Percentiles rank a stretch among this genome's conserved stretches.
Evolutionary conservation across 2,113 vertebrate genomes (phyloP).

Genomic region (Neolamprologus falcicula): DNA sequence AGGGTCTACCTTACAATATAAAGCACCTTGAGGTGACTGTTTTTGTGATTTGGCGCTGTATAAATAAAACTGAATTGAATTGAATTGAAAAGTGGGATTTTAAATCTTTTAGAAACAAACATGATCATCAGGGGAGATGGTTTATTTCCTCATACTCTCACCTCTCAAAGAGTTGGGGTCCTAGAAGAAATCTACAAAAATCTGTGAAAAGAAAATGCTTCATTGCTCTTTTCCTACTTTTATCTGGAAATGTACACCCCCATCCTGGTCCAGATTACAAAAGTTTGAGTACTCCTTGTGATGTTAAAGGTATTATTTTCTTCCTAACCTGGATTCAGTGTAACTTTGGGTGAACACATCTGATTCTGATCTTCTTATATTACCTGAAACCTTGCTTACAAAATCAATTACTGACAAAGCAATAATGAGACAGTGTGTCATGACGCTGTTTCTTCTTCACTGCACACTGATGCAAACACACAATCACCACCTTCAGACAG

Average conservation of each 20-base stretch:
- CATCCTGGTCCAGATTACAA: not conserved
- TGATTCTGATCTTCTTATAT: not conserved
- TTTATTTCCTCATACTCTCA: not conserved
- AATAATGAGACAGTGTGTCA: not conserved
- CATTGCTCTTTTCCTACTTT: not conserved
- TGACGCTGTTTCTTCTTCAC: not conserved
- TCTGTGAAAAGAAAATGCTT: not conserved
- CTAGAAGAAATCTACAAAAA: not conserved
- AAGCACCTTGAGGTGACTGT: accelerated
- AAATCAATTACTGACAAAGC: not conserved
- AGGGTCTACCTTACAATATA: accelerated
- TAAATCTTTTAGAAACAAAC: not conserved
- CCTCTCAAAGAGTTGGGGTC: not conserved
- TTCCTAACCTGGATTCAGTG: not conserved
- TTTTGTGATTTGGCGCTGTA: accelerated
- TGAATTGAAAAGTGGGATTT: not conserved
- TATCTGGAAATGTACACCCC: not conserved
- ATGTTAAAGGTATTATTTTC: not conserved
- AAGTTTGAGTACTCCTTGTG: not conserved
- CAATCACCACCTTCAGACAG: not conserved
- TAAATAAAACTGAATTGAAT: not conserved
- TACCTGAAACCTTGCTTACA: not conserved
- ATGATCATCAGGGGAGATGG: not conserved
- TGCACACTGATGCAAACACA: not conserved
- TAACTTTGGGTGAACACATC: not conserved